Percentiles rank a stretch among this genome's conserved stretches.
phyloP scores from a whole-genome alignment of 2,888 invertebrate genomes.

The Sceliomorpha sp. region DNA sequence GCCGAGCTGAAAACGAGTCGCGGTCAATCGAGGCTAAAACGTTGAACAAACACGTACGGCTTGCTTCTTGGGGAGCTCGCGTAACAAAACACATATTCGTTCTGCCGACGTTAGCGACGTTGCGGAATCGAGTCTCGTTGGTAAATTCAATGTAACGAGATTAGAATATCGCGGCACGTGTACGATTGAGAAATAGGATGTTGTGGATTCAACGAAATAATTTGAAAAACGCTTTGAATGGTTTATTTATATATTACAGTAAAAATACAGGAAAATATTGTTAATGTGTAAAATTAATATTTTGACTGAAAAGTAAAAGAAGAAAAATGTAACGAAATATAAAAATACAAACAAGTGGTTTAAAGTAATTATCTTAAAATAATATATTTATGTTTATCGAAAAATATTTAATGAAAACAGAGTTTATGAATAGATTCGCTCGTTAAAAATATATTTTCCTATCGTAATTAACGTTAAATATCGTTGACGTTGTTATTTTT shows the following conservation, averaged over 20 bases:
- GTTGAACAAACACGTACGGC: constrained; percentile 31
- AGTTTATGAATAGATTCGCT: no score
- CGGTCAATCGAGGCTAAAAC: constrained; percentile 40
- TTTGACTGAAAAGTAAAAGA: no score
- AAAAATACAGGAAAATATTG: no score
- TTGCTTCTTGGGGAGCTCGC: constrained; percentile 3
- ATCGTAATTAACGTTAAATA: background rate
- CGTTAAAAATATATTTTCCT: background rate
- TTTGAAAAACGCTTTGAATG: no score
- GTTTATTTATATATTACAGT: no score
- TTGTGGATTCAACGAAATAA: background rate
- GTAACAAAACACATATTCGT: constrained; percentile 29
- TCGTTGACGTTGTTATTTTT: constrained; percentile 1
- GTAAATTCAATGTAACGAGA: constrained; percentile 13
- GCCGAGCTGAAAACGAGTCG: constrained; percentile 10
- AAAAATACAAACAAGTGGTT: no score
- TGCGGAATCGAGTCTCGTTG: constrained; percentile 7
- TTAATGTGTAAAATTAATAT: no score
- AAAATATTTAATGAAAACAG: no score
- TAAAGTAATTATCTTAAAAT: no score
- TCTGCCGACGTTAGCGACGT: constrained; percentile 16
- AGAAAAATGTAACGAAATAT: no score
- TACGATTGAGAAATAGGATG: background rate
- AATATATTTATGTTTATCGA: no score
- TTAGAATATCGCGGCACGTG: background rate